These are phyloP conservation scores for Mastomys coucha DNA, from an alignment of 2,113 vertebrate species.

Conservation along the genomic window DNA sequence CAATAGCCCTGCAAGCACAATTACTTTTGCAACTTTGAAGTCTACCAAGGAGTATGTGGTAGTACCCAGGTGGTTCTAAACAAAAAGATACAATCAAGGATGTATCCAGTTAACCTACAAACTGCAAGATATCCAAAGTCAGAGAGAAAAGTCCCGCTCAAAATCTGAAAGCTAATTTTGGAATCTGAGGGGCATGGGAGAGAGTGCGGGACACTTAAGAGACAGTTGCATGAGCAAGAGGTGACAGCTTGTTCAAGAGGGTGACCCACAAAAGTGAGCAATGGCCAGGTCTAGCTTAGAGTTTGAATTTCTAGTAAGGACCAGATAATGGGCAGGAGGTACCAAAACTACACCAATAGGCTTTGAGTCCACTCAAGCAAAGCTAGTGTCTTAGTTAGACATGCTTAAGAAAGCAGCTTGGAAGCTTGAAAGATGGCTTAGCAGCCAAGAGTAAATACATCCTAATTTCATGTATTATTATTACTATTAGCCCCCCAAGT, in stretches of 20 bases:
- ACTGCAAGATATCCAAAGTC: neutral
- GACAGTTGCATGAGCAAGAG: too few relatives aligned
- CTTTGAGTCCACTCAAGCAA: neutral
- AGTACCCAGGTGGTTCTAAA: neutral
- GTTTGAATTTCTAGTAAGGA: neutral
- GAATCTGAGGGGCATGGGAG: rapidly evolving
- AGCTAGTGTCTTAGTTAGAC: neutral
- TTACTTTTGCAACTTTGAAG: neutral
- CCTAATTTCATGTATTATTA: neutral
- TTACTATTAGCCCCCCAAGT: neutral
- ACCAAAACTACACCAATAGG: neutral
- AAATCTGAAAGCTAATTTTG: neutral
- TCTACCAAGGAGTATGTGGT: neutral
- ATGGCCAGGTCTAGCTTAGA: too few relatives aligned
- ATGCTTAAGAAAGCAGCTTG: neutral
- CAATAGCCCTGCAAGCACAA: neutral
- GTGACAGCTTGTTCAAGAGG: rapidly evolving
- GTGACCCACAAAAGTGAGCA: neutral
- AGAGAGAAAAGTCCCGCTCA: neutral
- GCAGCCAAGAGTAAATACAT: neutral
- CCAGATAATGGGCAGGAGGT: too few relatives aligned
- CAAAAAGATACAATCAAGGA: neutral
- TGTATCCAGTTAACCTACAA: neutral
- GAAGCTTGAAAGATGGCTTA: neutral
- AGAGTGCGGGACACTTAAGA: neutral